Evolutionary conservation across 2,113 vertebrate genomes (phyloP).

Genomic region (Notarius lentiginosus): DNA sequence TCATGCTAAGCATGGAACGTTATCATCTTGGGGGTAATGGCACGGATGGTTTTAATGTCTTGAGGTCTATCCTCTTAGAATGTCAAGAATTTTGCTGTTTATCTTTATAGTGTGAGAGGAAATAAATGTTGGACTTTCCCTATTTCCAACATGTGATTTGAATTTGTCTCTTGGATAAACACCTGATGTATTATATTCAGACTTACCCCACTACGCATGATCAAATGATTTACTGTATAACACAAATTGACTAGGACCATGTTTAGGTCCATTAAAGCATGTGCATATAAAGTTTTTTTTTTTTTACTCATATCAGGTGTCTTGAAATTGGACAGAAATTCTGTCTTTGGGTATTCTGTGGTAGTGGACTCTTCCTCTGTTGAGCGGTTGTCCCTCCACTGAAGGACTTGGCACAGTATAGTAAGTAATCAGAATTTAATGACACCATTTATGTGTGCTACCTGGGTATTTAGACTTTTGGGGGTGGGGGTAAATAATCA

Average conservation of each 20-base stretch:
- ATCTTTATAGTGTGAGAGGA: constrained; percentile 39
- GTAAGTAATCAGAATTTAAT: neutral
- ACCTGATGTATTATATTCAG: constrained; percentile 41
- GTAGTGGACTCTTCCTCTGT: neutral
- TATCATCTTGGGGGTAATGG: constrained; percentile 39
- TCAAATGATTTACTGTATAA: neutral
- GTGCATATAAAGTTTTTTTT: neutral
- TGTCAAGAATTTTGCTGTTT: constrained; percentile 41
- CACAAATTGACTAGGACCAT: constrained; percentile 4
- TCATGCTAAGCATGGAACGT: neutral
- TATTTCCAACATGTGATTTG: constrained; percentile 47
- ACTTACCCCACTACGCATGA: neutral
- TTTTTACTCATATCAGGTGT: neutral
- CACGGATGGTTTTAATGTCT: constrained; percentile 36
- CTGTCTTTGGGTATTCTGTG: neutral
- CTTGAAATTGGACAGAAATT: neutral
- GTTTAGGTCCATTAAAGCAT: neutral
- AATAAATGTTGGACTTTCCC: constrained; percentile 34
- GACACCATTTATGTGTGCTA: constrained; percentile 14
- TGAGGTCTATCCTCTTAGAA: constrained; percentile 28
- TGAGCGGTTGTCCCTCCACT: neutral
- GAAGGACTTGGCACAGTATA: neutral
- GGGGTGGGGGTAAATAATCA: neutral
- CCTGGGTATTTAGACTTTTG: constrained; percentile 18
- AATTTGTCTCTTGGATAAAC: constrained; percentile 44